phyloP scores from a whole-genome alignment of 2,113 vertebrate species.

The Girardinichthys multiradiatus region DNA sequence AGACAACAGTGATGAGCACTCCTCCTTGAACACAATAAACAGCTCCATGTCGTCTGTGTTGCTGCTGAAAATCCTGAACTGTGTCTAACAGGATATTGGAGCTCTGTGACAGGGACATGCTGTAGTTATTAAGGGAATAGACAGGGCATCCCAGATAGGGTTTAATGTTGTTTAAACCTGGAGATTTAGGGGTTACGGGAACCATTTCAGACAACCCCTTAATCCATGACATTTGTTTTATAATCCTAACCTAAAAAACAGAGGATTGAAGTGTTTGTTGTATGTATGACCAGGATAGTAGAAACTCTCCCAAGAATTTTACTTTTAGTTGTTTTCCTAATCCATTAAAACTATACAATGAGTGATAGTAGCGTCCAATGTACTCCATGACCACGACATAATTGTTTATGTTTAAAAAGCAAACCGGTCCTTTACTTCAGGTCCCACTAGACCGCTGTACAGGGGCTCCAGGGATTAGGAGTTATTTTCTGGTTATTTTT shows the following conservation, averaged over 20 bases:
- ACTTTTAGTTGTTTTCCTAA: not conserved
- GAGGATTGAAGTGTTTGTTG: too few species aligned
- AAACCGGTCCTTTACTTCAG: not conserved
- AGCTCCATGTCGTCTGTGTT: not conserved
- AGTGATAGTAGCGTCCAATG: too few species aligned
- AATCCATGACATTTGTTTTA: not conserved
- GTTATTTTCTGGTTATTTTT: too few species aligned
- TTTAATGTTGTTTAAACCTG: conserved; percentile 36
- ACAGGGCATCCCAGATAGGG: conserved; percentile 22
- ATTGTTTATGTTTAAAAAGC: not conserved
- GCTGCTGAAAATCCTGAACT: conserved; percentile 32
- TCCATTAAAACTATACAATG: too few species aligned
- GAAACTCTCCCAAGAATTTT: not conserved
- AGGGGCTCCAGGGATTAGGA: too few species aligned
- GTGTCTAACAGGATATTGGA: conserved; percentile 44
- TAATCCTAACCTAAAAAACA: not conserved
- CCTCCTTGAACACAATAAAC: not conserved
- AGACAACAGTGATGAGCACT: not conserved
- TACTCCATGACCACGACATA: too few species aligned
- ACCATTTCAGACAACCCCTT: conserved; percentile 4
- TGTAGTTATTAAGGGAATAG: conserved; percentile 1
- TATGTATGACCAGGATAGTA: not conserved
- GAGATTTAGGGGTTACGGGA: conserved; percentile 38
- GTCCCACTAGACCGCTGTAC: not conserved
- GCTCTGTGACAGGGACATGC: conserved; percentile 18